These are phyloP conservation scores for Brachionus koreanus DNA, from an alignment of 1,140 invertebrate genomes.

Conservation along the genomic window DNA sequence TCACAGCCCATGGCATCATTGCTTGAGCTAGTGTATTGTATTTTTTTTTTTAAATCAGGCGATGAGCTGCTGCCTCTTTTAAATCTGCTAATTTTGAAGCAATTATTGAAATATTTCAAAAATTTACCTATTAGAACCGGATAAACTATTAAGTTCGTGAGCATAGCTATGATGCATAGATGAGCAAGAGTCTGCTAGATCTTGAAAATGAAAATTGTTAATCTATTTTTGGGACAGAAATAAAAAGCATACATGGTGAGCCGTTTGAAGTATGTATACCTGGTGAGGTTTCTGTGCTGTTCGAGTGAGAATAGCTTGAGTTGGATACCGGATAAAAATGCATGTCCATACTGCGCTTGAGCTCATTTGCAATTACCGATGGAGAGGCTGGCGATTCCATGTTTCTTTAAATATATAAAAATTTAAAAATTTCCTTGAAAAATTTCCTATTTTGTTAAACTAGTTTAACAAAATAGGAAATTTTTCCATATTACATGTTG, in stretches of 20 bases:
- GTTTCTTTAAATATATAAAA: neutral
- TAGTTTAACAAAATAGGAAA: neutral
- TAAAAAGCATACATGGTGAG: neutral
- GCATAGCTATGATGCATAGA: neutral
- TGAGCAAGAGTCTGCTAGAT: neutral
- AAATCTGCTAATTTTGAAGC: neutral
- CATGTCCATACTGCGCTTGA: conserved; percentile 3
- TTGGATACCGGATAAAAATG: neutral
- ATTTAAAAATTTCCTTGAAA: neutral
- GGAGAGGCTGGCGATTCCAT: neutral
- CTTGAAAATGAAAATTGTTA: neutral
- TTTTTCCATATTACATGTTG: neutral
- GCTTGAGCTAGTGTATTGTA: neutral
- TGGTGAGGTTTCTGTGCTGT: conserved; percentile 15
- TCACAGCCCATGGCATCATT: neutral
- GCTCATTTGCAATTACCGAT: neutral
- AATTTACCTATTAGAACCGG: neutral
- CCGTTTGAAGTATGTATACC: neutral
- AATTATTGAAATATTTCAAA: neutral
- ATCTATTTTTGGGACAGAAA: neutral
- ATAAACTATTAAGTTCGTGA: neutral
- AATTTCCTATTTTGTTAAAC: neutral
- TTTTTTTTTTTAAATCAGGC: neutral
- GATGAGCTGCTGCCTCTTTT: neutral
- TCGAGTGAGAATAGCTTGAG: neutral